These are phyloP conservation scores for Dusona sp. DNA, from an alignment of 2,888 invertebrate genomes.

Conservation along the genomic window DNA sequence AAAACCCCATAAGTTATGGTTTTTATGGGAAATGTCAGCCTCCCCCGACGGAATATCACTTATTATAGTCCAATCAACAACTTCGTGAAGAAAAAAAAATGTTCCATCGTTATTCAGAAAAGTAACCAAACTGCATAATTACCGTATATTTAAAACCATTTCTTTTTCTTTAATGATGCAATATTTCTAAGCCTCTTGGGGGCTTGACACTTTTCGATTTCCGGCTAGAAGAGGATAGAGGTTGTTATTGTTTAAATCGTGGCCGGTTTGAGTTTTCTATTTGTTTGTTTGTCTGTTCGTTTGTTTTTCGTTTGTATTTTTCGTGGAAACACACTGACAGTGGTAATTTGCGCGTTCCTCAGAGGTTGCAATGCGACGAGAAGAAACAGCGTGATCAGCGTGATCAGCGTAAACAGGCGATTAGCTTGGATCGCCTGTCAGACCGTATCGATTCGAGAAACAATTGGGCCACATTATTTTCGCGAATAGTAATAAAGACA, in stretches of 20 bases:
- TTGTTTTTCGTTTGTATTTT: no score
- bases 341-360: constrained; percentile 12
- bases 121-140: no score
- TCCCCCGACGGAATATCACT: no score
- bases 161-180: constrained; percentile 32
- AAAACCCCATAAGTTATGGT: no score
- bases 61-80: no score
- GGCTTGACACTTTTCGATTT: constrained; percentile 36
- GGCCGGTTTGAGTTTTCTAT: constrained; percentile 46
- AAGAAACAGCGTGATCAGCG: constrained; percentile 15
- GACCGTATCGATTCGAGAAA: background rate
- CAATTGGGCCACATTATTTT: constrained; percentile 34
- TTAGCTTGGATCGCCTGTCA: background rate
- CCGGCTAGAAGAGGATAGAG: constrained; percentile 29
- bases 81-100: no score
- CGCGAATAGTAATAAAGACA: constrained; percentile 27
- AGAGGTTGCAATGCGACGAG: background rate
- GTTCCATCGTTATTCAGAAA: no score
- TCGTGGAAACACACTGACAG: constrained; percentile 12
- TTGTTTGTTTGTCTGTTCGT: constrained; percentile 15
- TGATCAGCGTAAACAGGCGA: no score
- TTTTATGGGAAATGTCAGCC: no score
- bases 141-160: constrained; percentile 55
- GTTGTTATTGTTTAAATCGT: constrained; percentile 46
- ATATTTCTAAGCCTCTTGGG: constrained; percentile 48